Conservation (phyloP, 2,888 invertebrate genomes). For the Agonopterix arenella region DNA sequence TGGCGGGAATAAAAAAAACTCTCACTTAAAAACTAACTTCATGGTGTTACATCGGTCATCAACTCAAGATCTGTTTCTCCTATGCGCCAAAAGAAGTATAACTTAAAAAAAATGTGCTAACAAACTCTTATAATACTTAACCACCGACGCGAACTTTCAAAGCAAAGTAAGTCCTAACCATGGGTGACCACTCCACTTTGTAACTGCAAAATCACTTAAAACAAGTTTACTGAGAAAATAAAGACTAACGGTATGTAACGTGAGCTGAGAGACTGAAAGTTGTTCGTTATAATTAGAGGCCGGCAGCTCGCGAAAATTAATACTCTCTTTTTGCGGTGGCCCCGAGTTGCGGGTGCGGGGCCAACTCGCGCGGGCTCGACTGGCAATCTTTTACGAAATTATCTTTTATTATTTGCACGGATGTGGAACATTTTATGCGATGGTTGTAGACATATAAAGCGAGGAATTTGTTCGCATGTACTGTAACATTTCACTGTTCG, state of each 20-base stretch:
- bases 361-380: not conserved
- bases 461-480: no score
- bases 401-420: no score
- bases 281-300: constrained; percentile 58
- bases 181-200: constrained; percentile 24
- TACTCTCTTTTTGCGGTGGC: constrained; percentile 44
- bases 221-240: constrained; percentile 43
- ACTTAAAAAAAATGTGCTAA: not conserved
- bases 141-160: constrained; percentile 22
- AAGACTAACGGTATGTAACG: constrained; percentile 51
- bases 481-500: no score
- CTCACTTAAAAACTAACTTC: no score
- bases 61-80: no score
- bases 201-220: constrained; percentile 28
- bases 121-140: no score
- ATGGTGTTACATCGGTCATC: no score
- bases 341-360: constrained; percentile 10
- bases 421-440: no score
- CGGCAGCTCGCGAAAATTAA: constrained; percentile 52
- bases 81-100: no score
- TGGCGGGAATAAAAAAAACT: no score
- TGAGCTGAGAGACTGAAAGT: constrained; percentile 54
- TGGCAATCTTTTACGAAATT: no score
- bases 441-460: no score
- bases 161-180: constrained; percentile 18